Evolutionary conservation across 1,140 invertebrate genomes (phyloP).

Genomic region (Chlorops oryzae): DNA sequence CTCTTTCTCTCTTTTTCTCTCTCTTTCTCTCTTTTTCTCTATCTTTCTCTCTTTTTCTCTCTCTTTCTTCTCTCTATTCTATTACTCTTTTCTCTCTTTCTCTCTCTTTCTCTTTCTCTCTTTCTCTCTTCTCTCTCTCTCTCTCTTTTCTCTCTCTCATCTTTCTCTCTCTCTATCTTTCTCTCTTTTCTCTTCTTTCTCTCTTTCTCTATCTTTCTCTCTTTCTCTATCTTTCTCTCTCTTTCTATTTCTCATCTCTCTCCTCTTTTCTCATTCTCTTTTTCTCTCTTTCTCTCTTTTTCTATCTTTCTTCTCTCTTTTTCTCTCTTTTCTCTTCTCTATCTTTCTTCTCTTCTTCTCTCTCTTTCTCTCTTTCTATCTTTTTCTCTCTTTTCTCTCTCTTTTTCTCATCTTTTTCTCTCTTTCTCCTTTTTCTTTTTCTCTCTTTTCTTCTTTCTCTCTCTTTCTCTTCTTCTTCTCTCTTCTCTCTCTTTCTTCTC

Average conservation of each 20-base stretch:
- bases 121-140: background rate
- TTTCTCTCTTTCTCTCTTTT: background rate
- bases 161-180: background rate
- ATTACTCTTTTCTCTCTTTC: background rate
- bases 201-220: no score
- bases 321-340: no score
- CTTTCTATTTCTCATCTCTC: background rate
- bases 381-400: background rate
- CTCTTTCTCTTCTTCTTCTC: background rate
- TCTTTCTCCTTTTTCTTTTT: background rate
- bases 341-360: background rate
- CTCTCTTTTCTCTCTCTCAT: background rate
- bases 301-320: background rate
- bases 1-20: background rate
- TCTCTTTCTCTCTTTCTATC: background rate
- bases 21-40: background rate
- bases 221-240: no score
- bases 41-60: no score
- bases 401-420: background rate
- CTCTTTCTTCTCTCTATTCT: background rate
- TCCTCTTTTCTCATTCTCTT: background rate
- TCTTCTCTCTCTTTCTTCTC: background rate
- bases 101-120: background rate
- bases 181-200: background rate
- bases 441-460: background rate